Conservation (phyloP, 2,113 vertebrate genomes). For the Butorides virescens region DNA sequence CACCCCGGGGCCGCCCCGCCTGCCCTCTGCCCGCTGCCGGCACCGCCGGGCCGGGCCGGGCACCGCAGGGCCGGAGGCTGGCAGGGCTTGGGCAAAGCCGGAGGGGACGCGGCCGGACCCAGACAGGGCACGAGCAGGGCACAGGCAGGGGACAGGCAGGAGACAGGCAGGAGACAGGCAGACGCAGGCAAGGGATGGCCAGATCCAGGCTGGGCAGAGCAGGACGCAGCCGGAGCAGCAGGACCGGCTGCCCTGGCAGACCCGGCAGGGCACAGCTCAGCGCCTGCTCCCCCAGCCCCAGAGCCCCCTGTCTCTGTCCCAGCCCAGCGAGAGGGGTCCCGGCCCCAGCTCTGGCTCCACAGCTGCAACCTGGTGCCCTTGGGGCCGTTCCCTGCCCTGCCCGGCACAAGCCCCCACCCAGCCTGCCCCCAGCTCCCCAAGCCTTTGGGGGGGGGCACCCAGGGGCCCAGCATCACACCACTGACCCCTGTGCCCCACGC, state of each 20-base stretch:
- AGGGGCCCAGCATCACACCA: too few species aligned
- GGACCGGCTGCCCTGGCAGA: background rate
- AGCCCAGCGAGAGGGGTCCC: background rate
- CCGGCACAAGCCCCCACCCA: background rate
- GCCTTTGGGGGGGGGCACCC: too few species aligned
- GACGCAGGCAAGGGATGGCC: background rate
- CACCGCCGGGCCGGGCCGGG: background rate
- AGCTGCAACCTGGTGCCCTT: background rate
- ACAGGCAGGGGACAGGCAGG: background rate
- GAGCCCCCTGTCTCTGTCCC: background rate
- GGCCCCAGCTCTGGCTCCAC: background rate
- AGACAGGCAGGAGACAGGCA: background rate
- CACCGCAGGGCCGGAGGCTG: background rate
- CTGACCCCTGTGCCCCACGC: background rate
- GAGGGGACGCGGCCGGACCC: background rate
- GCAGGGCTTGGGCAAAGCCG: background rate
- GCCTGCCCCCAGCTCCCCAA: background rate
- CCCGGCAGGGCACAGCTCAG: background rate
- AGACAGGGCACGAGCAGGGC: background rate
- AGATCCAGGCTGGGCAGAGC: background rate
- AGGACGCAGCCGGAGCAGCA: background rate
- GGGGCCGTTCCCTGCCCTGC: fast-evolving
- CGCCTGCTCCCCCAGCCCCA: background rate
- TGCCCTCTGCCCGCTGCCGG: background rate
- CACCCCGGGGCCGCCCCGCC: background rate